Conservation (phyloP, 2,888 invertebrate species). For the Spatulosminthurus flaviceps region DNA sequence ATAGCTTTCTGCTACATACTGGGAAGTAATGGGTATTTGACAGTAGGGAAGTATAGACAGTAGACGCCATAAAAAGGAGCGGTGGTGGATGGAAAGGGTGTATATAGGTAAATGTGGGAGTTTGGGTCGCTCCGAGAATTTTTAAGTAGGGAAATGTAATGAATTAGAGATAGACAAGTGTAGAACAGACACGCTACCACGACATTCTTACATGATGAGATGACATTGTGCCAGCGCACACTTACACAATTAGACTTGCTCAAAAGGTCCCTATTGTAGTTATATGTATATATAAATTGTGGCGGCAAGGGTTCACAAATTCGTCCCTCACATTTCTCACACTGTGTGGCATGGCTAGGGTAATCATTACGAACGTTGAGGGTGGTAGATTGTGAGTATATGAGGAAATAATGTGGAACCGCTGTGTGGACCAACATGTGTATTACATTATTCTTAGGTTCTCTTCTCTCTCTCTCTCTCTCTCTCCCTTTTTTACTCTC, state of each 20-base stretch:
- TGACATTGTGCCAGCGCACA: constrained; percentile 19
- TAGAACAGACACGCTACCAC: constrained; percentile 20
- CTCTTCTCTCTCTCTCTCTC: constrained; percentile 25
- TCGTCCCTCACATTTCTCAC: constrained; percentile 2
- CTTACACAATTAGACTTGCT: constrained; percentile 19
- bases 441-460: constrained; percentile 31
- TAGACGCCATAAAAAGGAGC: no score
- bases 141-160: constrained; percentile 39
- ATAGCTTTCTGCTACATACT: no score
- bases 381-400: constrained; percentile 23
- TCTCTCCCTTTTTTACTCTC: no score
- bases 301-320: constrained; percentile 1
- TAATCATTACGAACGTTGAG: constrained; percentile 16
- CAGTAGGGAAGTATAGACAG: no score
- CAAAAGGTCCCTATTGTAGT: not conserved
- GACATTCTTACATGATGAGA: constrained; percentile 29
- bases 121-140: constrained; percentile 8
- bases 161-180: constrained; percentile 38
- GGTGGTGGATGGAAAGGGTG: no score
- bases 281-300: not conserved
- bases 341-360: constrained; percentile 9
- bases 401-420: constrained; percentile 23
- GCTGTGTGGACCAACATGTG: constrained; percentile 32
- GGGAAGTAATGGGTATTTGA: no score
- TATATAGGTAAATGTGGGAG: not conserved